phyloP scores from a whole-genome alignment of 2,113 vertebrate species.

The Syngnathus floridae region DNA sequence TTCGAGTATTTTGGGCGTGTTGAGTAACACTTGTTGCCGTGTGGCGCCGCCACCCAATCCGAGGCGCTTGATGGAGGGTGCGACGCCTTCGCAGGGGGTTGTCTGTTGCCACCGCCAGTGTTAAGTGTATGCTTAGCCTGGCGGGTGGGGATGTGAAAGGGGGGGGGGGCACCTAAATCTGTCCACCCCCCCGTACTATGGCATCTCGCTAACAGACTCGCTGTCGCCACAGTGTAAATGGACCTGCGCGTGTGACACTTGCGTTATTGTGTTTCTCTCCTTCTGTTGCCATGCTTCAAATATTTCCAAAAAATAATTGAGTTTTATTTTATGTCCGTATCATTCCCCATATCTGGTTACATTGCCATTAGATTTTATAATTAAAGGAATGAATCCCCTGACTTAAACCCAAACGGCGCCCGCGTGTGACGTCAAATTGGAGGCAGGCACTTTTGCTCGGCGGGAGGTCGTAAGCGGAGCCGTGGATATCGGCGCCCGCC shows the following conservation, averaged over 20 bases:
- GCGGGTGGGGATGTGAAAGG: constrained; percentile 9
- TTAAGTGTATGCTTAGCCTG: constrained; percentile 66
- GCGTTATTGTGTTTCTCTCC: constrained; percentile 7
- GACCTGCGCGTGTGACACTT: constrained; percentile 44
- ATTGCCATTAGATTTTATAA: too few relatives aligned
- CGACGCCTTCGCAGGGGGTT: background rate
- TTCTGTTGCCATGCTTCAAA: background rate
- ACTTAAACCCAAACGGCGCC: constrained; percentile 61
- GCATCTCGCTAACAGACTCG: constrained; percentile 74
- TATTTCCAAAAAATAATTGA: too few relatives aligned
- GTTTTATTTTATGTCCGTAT: too few relatives aligned
- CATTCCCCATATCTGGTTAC: too few relatives aligned
- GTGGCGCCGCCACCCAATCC: constrained; percentile 44
- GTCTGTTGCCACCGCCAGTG: constrained; percentile 56
- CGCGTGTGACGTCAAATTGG: constrained; percentile 60
- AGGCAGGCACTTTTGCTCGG: constrained; percentile 3
- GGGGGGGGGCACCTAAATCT: constrained; percentile 61
- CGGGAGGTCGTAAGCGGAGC: constrained; percentile 6
- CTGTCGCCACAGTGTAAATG: constrained; percentile 77
- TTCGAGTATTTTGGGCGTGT: constrained; percentile 63
- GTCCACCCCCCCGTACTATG: constrained; percentile 67
- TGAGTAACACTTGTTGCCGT: constrained; percentile 66
- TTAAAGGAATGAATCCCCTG: constrained; percentile 18
- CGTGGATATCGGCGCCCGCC: background rate
- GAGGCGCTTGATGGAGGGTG: constrained; percentile 49